Base-by-base conservation (phyloP, 2,113 vertebrate species). In the Labeo rohita region DNA sequence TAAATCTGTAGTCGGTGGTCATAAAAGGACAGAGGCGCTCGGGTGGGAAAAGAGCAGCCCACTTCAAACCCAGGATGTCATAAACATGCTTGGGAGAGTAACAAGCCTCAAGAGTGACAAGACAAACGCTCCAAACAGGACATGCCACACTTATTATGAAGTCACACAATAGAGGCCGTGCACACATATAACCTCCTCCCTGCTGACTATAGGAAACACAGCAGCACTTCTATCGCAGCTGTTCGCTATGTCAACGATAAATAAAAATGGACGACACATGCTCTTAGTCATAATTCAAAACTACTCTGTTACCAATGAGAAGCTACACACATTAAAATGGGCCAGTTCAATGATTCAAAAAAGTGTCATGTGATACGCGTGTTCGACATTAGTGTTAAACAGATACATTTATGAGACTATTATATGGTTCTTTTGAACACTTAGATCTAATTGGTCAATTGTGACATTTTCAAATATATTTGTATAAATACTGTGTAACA, bases 91-190 rank as follows among this genome's bases (percentile, higher is more conserved):
- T 65, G 81, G 54, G 10, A 83, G 65, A 85, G 66, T 80, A 86
- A 88, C 80, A 80, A 86, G 84, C 15, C 81, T 84, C 85, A 50
- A 23, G 76, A 81, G 81, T 75, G 76, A 63, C 8, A 73, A 86
- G 83, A 87, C 85, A 87, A 87, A 89, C 18, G 8, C 52, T 77
- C 43, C 72, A 85, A 85, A 89, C 88, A 89, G 85, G 83, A 89
- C 79, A 73, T 85, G 63, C 85, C 88, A 85, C 47, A 70, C 70
- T 77, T 66, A 18, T 54, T 65, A 87, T 87, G 36, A 87, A 84
- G 68, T 80, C 87, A 75, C 82, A 84, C 68, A 78, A 86, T 86
- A 84, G 47, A 34, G 50, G 84, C 68, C 3, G 2, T 70, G 34
- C 49, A 45, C 81, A 39, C 34, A 83, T 83, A 56, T 83, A 52